Conservation (phyloP, 1,140 invertebrate genomes). For the Latrodectus geometricus region DNA sequence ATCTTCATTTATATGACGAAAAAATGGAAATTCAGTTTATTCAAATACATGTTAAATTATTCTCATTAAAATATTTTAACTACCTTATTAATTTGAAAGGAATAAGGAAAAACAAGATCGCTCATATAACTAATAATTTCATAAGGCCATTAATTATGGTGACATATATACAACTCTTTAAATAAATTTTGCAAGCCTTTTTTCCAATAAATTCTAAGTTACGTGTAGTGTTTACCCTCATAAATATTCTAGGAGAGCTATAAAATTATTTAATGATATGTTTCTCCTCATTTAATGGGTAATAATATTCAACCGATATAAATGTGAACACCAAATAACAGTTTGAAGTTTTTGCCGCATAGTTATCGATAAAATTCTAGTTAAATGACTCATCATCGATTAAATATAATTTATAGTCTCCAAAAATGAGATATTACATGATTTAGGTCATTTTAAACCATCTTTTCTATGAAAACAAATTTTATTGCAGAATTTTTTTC, state of each 20-base stretch:
- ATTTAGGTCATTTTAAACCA: not conserved
- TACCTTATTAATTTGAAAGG: no score
- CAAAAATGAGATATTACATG: not conserved
- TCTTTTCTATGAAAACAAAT: not conserved
- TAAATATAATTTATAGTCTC: slow-evolving; percentile 17
- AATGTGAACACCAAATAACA: not conserved
- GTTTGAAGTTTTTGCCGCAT: not conserved
- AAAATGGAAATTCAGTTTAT: no score
- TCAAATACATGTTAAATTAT: no score
- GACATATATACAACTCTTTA: no score
- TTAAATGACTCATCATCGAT: slow-evolving; percentile 23
- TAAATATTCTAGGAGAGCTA: slow-evolving; percentile 6
- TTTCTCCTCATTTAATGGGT: slow-evolving; percentile 16
- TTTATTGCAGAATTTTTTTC: not conserved
- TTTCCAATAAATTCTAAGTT: no score
- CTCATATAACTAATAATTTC: no score
- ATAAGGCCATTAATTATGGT: no score
- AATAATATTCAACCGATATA: slow-evolving; percentile 12
- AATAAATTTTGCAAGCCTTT: no score
- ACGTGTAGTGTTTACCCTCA: not conserved
- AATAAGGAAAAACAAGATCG: no score
- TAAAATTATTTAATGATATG: slow-evolving; percentile 12
- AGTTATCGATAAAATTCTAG: not conserved
- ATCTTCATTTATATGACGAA: no score
- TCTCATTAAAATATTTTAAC: no score